Evolutionary conservation across 2,888 invertebrate genomes (phyloP).

Genomic region (Drosophila atripex): DNA sequence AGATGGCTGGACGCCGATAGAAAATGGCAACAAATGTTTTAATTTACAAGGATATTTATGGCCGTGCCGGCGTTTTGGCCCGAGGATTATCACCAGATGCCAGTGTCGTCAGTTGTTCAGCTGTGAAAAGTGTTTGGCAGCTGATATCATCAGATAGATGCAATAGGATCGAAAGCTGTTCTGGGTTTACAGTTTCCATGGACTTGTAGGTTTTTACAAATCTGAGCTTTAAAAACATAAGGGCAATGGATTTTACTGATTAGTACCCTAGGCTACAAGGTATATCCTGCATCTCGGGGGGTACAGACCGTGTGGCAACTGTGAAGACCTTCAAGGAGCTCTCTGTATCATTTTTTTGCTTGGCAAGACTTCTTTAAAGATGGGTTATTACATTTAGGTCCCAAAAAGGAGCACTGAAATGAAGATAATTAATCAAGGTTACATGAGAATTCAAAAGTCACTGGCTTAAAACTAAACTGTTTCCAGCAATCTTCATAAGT

Average conservation of each 20-base stretch:
- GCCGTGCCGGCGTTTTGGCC: background rate
- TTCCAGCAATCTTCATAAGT: too few relatives aligned
- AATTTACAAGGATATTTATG: constrained; percentile 46
- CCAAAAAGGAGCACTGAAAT: too few relatives aligned
- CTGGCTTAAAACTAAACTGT: too few relatives aligned
- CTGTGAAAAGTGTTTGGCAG: constrained; percentile 47
- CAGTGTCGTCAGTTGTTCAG: constrained; percentile 21
- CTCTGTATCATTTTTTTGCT: too few relatives aligned
- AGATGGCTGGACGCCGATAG: constrained; percentile 59
- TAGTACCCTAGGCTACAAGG: background rate
- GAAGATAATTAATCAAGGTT: too few relatives aligned
- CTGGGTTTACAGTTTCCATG: background rate
- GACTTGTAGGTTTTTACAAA: background rate
- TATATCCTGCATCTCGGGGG: background rate
- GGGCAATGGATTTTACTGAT: background rate
- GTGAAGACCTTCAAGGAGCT: too few relatives aligned
- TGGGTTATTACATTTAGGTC: too few relatives aligned
- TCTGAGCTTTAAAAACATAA: background rate
- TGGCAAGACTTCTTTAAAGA: too few relatives aligned
- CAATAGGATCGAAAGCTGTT: constrained; percentile 5
- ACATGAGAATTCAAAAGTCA: too few relatives aligned
- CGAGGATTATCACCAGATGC: constrained; percentile 15
- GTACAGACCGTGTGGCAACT: too few relatives aligned
- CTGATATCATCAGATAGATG: constrained; percentile 22
- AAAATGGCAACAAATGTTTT: constrained; percentile 76